Evolutionary conservation across 2,113 vertebrate species (phyloP).

Genomic region (Toxotes jaculatrix): DNA sequence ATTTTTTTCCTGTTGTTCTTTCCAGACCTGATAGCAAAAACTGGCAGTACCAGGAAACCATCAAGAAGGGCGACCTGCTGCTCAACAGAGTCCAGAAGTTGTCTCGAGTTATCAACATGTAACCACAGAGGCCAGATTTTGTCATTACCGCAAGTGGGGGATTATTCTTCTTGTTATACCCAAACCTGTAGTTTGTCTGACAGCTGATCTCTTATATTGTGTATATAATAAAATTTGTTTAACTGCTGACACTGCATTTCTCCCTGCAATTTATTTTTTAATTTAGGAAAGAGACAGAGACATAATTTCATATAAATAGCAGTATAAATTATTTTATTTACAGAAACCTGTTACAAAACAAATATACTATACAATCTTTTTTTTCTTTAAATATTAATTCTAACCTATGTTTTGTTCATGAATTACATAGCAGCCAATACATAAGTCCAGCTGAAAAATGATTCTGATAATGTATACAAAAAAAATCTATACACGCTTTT

Average conservation of each 20-base stretch:
- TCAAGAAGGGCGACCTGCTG: conserved; percentile 98
- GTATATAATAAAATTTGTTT: conserved; percentile 87
- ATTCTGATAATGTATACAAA: conserved; percentile 95
- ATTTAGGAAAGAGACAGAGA: conserved; percentile 59
- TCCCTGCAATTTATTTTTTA: background rate
- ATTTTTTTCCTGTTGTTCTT: conserved; percentile 19
- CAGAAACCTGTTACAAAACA: conserved; percentile 99
- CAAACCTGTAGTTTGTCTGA: conserved; percentile 61
- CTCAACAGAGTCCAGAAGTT: conserved; percentile 99
- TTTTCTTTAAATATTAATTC: conserved; percentile 99
- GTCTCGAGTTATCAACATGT: conserved; percentile 99
- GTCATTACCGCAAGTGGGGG: conserved; percentile 24
- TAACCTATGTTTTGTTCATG: conserved; percentile 99
- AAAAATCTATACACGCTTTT: conserved; percentile 95
- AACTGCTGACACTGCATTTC: conserved; percentile 33
- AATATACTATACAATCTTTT: conserved; percentile 99
- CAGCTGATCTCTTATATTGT: conserved; percentile 79
- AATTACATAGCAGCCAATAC: conserved; percentile 99
- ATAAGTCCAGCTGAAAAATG: conserved; percentile 97
- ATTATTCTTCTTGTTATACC: conserved; percentile 65
- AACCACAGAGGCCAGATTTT: conserved; percentile 62
- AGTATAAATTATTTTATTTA: conserved; percentile 99
- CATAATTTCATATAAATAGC: conserved; percentile 97
- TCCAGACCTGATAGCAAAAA: conserved; percentile 98
- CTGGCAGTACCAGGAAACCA: conserved; percentile 99